These are phyloP conservation scores for Morpho deidamia DNA, from an alignment of 2,888 invertebrate genomes.

Conservation along the genomic window DNA sequence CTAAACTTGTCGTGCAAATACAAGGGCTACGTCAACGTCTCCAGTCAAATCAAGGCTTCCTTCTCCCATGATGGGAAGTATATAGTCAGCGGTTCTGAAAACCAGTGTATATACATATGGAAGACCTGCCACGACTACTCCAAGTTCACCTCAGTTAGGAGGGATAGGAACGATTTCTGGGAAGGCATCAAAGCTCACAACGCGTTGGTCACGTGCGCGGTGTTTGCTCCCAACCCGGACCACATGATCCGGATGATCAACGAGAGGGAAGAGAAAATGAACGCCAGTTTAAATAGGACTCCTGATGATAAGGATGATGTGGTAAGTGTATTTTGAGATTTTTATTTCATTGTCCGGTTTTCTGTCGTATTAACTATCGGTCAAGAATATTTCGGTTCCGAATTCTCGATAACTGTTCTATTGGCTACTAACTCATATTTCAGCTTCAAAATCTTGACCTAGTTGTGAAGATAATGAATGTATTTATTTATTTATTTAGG, in stretches of 20 bases:
- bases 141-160: conserved; percentile 92
- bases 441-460: no score
- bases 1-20: conserved; percentile 97
- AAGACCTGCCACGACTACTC: conserved; percentile 97
- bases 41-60: conserved; percentile 98
- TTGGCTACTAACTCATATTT: no score
- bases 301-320: conserved; percentile 48
- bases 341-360: no score
- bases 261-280: conserved; percentile 67
- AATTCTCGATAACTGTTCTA: no score
- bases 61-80: conserved; percentile 99
- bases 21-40: conserved; percentile 93
- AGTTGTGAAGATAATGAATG: no score
- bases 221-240: conserved; percentile 98
- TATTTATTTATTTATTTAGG: no score
- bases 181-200: conserved; percentile 93
- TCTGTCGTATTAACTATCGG: no score
- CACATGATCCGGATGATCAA: conserved; percentile 88
- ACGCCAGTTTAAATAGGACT: conserved; percentile 31
- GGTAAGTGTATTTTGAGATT: conserved; percentile 35
- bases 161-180: conserved; percentile 98
- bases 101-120: conserved; percentile 99
- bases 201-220: conserved; percentile 97
- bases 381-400: no score
- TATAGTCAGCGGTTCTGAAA: conserved; percentile 98